Base-by-base conservation (phyloP, 2,113 vertebrate species). In the Mystacornis crossleyi region DNA sequence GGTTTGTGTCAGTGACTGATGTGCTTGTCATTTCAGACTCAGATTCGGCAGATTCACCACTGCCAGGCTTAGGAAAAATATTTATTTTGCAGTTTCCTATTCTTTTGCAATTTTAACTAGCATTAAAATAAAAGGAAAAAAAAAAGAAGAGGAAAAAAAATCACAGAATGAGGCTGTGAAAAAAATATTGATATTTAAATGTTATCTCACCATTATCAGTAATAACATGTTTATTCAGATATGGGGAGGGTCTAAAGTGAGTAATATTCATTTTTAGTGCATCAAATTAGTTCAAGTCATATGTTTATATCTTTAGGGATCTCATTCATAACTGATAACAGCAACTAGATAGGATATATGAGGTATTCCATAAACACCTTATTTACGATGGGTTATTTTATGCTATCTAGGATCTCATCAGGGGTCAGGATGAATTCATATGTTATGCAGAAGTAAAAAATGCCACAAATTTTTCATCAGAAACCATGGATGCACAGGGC, bases 1-100 rank as follows among this genome's bases (percentile, higher is more conserved):
- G 96, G 47, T 81, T 96, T 96, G 79, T 95, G 89, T 96, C 94
- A 89, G 83, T 96, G 90, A 94, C 75, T 61, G 77, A 95, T 95
- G 64, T 62, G 77, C 45, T 89, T 95, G 81, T 96, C 95, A 94
- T 95, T 97, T 95, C 55, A 93, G 84, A 55, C 58, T 96, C 53
- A 47, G 40, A 65, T 96, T 81, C 13, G 8, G 48, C 73, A 96
- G 87, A 85, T 78, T 96, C 73, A 89, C 65, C 80, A 93, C 82
- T 93, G 23, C 47, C 55, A 50, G 61, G 17, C 36, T 94, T 95
- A 95, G 90, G 72, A 97, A 91, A 81, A 87, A 61, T 84, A 89
- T 54, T 96, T 4, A 28, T 78, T 18, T 96, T 36, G 10, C 11
- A 71, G 16, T 91, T 93, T 86, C 20, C 29, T 91, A 78, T 34